Evolutionary conservation across 2,797 vertebrate species (phyloP).

Genomic region (Pogonophryne albipinna): DNA sequence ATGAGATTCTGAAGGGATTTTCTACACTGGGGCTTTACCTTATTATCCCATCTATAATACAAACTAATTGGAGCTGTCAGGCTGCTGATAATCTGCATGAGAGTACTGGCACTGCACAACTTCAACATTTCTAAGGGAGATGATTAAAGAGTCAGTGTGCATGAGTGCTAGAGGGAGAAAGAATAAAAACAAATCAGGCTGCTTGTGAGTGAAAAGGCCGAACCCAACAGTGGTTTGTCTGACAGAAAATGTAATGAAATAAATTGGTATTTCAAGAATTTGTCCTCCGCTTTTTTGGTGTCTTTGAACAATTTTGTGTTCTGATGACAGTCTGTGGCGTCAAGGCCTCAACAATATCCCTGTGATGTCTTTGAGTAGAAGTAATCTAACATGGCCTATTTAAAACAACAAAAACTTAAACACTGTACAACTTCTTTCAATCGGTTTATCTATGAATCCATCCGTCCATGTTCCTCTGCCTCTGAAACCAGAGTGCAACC

Average conservation of each 20-base stretch:
- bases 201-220: slow-evolving; percentile 29
- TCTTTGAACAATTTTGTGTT: slow-evolving; percentile 33
- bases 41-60: slow-evolving; percentile 58
- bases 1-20: slow-evolving; percentile 43
- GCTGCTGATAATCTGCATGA: slow-evolving; percentile 58
- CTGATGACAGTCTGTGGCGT: slow-evolving; percentile 18
- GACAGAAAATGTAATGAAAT: slow-evolving; percentile 58
- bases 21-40: slow-evolving; percentile 47
- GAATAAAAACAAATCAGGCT: slow-evolving; percentile 21
- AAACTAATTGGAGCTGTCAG: slow-evolving; percentile 70
- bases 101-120: slow-evolving; percentile 27
- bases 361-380: background rate
- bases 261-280: slow-evolving; percentile 33
- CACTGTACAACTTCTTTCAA: background rate
- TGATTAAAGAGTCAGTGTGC: slow-evolving; percentile 35
- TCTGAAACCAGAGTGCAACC: slow-evolving; percentile 38
- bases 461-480: slow-evolving; percentile 21
- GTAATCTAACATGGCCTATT: background rate
- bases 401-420: slow-evolving; percentile 15
- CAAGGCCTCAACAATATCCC: background rate
- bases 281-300: background rate
- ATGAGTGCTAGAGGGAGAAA: slow-evolving; percentile 9
- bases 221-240: slow-evolving; percentile 35
- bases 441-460: slow-evolving; percentile 15
- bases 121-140: slow-evolving; percentile 38